Percentiles rank a stretch among this genome's conserved stretches.
Conservation (phyloP, 2,113 vertebrate genomes). For the Peromyscus polionotus region DNA sequence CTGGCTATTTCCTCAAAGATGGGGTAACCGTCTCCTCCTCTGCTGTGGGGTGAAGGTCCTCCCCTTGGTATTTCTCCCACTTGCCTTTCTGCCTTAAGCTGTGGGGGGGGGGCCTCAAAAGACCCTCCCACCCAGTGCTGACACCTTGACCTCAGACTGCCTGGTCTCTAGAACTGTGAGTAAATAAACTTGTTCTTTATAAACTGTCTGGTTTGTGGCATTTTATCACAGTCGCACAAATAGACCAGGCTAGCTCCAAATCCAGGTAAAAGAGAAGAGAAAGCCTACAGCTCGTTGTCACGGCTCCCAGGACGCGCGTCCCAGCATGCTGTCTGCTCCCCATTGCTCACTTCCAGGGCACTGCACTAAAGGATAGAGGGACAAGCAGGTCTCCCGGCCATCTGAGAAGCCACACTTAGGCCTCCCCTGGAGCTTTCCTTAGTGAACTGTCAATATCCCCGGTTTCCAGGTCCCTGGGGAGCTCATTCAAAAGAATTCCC, state of each 20-base stretch:
- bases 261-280: neutral
- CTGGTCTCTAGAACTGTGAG: neutral
- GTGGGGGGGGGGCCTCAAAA: too few species aligned
- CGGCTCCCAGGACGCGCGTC: neutral
- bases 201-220: neutral
- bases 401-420: neutral
- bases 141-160: neutral
- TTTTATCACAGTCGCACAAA: neutral
- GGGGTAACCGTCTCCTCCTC: neutral
- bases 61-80: neutral
- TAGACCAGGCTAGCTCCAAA: neutral
- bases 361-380: neutral
- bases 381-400: neutral
- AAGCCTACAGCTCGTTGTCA: neutral
- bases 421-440: conserved; percentile 10
- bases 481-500: conserved; percentile 58
- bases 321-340: neutral
- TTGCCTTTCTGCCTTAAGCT: neutral
- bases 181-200: neutral
- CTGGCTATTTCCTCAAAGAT: neutral
- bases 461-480: conserved; percentile 11
- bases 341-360: neutral
- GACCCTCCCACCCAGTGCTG: neutral
- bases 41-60: too few species aligned
- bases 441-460: conserved; percentile 39